These are phyloP conservation scores for Microchirus variegatus DNA, from an alignment of 2,797 vertebrate genomes.

Conservation along the genomic window DNA sequence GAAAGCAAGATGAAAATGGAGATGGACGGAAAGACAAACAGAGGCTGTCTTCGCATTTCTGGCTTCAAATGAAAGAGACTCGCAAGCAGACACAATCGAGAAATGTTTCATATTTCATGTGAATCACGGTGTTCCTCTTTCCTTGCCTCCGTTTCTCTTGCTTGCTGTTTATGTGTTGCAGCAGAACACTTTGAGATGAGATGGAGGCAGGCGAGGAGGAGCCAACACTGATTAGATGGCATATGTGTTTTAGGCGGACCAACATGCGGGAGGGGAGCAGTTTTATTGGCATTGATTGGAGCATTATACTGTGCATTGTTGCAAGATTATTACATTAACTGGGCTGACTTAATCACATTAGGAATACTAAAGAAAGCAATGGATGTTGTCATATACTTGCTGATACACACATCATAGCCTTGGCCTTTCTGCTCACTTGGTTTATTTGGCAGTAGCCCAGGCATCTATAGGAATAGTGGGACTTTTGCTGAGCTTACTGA, in stretches of 20 bases:
- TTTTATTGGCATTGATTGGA: constrained; percentile 80
- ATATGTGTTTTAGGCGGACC: constrained; percentile 55
- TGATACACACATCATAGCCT: constrained; percentile 60
- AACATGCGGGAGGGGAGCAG: constrained; percentile 48
- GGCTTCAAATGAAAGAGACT: constrained; percentile 19
- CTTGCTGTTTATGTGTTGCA: constrained; percentile 21
- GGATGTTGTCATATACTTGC: constrained; percentile 67
- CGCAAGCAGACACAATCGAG: constrained; percentile 19
- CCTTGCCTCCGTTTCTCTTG: neutral
- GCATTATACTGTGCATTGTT: constrained; percentile 74
- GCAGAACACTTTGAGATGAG: neutral
- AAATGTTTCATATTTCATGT: constrained; percentile 28
- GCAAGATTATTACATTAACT: constrained; percentile 81
- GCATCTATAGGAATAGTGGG: constrained; percentile 48
- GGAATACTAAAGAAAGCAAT: constrained; percentile 63
- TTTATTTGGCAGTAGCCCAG: constrained; percentile 63
- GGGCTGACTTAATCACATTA: constrained; percentile 75
- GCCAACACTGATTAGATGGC: constrained; percentile 60
- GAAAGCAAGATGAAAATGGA: neutral
- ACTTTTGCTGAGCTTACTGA: constrained; percentile 76
- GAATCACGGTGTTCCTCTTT: constrained; percentile 5
- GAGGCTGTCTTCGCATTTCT: neutral
- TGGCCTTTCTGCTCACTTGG: constrained; percentile 40
- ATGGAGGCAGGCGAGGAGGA: constrained; percentile 29
- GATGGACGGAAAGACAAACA: neutral